Percentiles rank a stretch among this genome's conserved stretches.
phyloP scores from a whole-genome alignment of 37 sponge, comb jelly and placozoan genomes.

The Ephydatia muelleri region DNA sequence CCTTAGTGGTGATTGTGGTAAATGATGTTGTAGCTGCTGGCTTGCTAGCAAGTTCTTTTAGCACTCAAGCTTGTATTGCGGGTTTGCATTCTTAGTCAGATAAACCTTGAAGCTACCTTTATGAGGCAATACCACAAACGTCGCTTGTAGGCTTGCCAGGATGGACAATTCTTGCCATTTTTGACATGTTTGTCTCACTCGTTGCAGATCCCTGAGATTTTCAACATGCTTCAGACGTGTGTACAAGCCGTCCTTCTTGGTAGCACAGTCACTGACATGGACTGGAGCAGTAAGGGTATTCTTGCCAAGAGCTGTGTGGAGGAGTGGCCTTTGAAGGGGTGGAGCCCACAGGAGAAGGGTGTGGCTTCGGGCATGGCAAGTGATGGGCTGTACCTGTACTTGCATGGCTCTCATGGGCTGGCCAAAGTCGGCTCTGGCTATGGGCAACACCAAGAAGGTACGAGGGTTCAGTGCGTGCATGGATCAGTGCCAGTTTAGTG shows the following conservation, averaged over 20 bases:
- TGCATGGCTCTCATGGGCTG: constrained; percentile 63
- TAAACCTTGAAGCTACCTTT: too few relatives aligned
- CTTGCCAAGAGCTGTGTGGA: constrained; percentile 42
- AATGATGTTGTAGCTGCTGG: too few relatives aligned
- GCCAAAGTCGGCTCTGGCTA: constrained; percentile 82
- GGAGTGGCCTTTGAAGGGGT: constrained; percentile 33
- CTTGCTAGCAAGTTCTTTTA: too few relatives aligned
- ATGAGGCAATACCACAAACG: too few relatives aligned
- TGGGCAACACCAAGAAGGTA: constrained; percentile 72
- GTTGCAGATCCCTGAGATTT: constrained; percentile 71
- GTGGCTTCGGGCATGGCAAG: constrained; percentile 41
- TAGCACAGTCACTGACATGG: constrained; percentile 20
- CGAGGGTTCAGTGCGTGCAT: neutral
- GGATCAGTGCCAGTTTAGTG: neutral
- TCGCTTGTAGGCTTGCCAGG: neutral
- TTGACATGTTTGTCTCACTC: neutral
- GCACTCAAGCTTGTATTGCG: too few relatives aligned
- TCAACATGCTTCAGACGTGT: constrained; percentile 55
- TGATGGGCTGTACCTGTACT: constrained; percentile 70
- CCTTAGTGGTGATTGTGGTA: too few relatives aligned
- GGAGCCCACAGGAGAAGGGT: neutral
- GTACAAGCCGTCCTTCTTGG: constrained; percentile 78
- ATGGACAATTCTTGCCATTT: neutral
- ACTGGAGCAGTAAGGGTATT: constrained; percentile 69
- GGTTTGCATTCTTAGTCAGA: too few relatives aligned